Evolutionary conservation across 2,888 invertebrate species (phyloP), one percentile per base, ranked within the genome.

Genomic region (Prosopocoilus inquinatus): DNA sequence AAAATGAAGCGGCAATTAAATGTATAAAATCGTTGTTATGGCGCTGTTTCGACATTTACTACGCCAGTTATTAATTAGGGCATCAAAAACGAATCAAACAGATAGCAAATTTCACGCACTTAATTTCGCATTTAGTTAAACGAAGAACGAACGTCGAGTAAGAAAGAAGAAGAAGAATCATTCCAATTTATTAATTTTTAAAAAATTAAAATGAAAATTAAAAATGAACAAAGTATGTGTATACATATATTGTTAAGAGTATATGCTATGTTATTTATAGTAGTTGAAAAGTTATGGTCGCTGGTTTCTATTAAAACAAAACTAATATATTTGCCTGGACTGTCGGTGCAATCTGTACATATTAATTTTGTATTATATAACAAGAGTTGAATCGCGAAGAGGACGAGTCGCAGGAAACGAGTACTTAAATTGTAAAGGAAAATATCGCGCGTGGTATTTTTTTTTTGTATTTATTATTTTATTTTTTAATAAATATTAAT

Each of bases 271-370:
- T 28, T 46, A 45, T 45, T 44, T 43, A 28, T 50, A 28, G 34
- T 15, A 39, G 28, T 13, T n/a, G 28, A 41, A 50, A 43, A 32
- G 34, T 41, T 12, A 49, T 48, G 53, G 45, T 44, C 45, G 49
- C 50, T 54, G 48, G 54, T 38, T 36, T 50, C 32, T 49, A 54
- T 54, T n/a, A 44, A 45, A 38, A 47, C 36, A 59, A 50, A 54
- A 36, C 48, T 45, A 53, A 49, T 44, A 45, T 57, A 11, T 44
- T 67, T 71, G 72, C 73, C 72, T 72, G 74, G 73, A 73, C 70
- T 62, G 62, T 67, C 67, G 67, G 73, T 74, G 74, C 74, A 74
- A 74, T 74, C 64, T 71, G 71, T 71, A 70, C 50, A 70, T 71
- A 71, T n/a, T 55, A 34, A 50, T 57, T 47, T 53, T 45, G 9